Evolutionary conservation across 2,888 invertebrate species (phyloP), one percentile per base, ranked within the genome.

Genomic region (Eilema depressum): DNA sequence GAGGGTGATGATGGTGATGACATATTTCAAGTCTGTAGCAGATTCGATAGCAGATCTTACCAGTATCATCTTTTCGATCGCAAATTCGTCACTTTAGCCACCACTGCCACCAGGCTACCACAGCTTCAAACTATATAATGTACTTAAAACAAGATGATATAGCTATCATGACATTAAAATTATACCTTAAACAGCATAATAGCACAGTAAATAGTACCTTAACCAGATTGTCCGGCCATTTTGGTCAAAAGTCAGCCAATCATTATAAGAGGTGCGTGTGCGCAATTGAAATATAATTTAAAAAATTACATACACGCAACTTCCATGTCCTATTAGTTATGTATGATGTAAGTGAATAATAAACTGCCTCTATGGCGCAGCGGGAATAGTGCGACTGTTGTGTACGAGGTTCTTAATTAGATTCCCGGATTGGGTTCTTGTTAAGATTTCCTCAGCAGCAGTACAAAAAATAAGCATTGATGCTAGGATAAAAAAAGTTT

Each of bases 281-380:
- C 30, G 69, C 56, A 68, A 71, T 80, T 66, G 75, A 77, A 74
- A 75, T 25, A 23, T 57, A 73, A 73, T 80, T 80, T 61, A 62
- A 47, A 4, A 63, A 73, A 77, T 77, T 68, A 57, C 3, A 25
- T 61, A 62, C 33, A 57, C n/a, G 28, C 56, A 26, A 71, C 33
- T 75, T 77, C 68, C 23, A 33, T 69, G 14, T 33, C 63, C 62
- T 69, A 63, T 68, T 61, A 63, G 53, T 67, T 25, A 14, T 57
- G 20, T 25, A 14, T 57, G 20, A 57, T 63, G 41, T 47, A 41
- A 47, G 60, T 47, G 23, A 64, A 47, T 57, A 25, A 26, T 63
- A 60, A 63, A 25, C 56, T 20, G 70, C 65, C 25, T 57, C 59
- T 65, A 69, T 28, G 62, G 63, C 37, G 59, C n/a, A 59, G 37